Evolutionary conservation across 2,888 invertebrate genomes (phyloP), one percentile per base, ranked within the genome.

Genomic region (Drosophila affinis): DNA sequence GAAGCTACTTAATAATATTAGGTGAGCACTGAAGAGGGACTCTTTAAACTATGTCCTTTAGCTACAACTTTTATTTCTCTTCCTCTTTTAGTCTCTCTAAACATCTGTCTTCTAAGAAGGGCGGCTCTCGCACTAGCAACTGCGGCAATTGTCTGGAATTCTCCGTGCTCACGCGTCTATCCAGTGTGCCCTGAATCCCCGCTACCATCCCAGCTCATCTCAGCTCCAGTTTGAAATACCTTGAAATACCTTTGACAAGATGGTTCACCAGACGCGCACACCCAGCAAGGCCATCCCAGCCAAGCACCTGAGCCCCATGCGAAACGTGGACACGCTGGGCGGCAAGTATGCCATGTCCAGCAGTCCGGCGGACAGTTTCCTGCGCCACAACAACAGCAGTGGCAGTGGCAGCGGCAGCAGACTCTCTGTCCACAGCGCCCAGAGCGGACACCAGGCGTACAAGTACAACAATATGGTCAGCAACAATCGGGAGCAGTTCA

Each of bases 111-210:
- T 96, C 96, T 71, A 94, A 95, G 96, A 97, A 94, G 96, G 97
- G 96, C 83, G 96, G 97, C 83, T 97, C 97, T 88, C 95, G 97
- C 88, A 94, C 95, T 80, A 97, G 96, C 81, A 97, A 97, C 93
- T 95, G 96, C 92, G 97, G 96, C 80, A 97, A 97, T 93, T 94
- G 95, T 69, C 93, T 97, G 92, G 97, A 97, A 94, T 95, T 96
- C 91, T 94, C 96, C 89, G 96, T 97, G 49, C 94, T 97, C 54
- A 96, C 96, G 56, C 95, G 95, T 91, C 93, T 97, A 57, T 96
- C 97, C 92, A 96, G 96, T 96, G 97, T 97, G 76, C 97, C 97
- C 81, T 97, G 96, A 95, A 62, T 34, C 45, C 48, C 58, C 29
- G n/a, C 10, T 2, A 29, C 1, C 5, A 27, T 0, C 14, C 7